These are phyloP conservation scores for Gymnocypris eckloni DNA, from an alignment of 2,797 vertebrate species.

Conservation along the genomic window DNA sequence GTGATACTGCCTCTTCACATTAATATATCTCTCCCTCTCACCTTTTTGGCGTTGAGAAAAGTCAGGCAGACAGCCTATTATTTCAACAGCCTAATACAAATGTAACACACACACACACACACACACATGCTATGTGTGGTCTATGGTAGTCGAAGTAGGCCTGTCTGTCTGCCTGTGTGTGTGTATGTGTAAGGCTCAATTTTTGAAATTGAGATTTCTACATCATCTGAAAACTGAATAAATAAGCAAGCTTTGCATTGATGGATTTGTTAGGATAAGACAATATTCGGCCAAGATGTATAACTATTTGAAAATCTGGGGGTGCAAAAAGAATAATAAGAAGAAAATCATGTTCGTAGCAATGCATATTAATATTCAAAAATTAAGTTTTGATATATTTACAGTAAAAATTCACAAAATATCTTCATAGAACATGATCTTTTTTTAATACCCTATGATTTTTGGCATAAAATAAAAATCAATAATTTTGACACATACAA, in stretches of 20 bases:
- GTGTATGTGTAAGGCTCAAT: background rate
- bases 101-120: background rate
- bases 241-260: too few relatives aligned
- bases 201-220: background rate
- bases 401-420: background rate
- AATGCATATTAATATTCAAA: too few relatives aligned
- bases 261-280: background rate
- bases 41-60: background rate
- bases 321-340: background rate
- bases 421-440: too few relatives aligned
- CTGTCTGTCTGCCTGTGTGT: too few relatives aligned
- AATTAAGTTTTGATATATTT: background rate
- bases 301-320: background rate
- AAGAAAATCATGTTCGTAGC: background rate
- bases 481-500: background rate
- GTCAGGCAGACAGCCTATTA: background rate
- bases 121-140: too few relatives aligned
- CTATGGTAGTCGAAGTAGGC: background rate
- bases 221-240: too few relatives aligned
- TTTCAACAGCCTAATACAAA: background rate
- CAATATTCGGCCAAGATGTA: background rate
- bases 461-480: background rate
- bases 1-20: background rate
- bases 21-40: background rate
- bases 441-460: background rate